Base-by-base conservation (phyloP, 2,113 vertebrate species). In the Corynorhinus townsendii region DNA sequence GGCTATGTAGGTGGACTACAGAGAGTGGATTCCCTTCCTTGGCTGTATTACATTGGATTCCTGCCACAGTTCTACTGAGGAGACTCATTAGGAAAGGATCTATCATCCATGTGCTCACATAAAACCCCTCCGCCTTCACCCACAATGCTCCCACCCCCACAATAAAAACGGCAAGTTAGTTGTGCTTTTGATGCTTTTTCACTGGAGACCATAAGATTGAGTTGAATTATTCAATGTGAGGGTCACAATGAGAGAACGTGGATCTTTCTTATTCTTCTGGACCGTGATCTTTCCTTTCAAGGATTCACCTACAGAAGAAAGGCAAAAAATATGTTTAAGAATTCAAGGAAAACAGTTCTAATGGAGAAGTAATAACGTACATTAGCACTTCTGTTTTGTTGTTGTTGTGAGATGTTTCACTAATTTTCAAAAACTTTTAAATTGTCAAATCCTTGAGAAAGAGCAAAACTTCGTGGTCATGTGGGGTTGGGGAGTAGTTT, bases 231-330 rank as follows among this genome's bases (percentile, higher is more conserved):
- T 98, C 84, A 99, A 80, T 1, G 96, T 97, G 35, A 99, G 97
- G 10, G 98, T 99, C 96, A 99, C 98, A 7, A 99, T 96, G 90
- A 99, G 98, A 0, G 99, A 99, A 2, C 99, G 99, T 0, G 99
- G 99, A 96, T 99, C 99, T 96, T 99, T 99, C 86, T 98, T 99
- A 98, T 99, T 99, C 93, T 99, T 99, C 86, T 98, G 97, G 38
- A 99, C 98, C 0, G 90, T 97, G 95, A 99, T 98, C 94, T 98
- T 99, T 54, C 99, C 99, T 86, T 94, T 97, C 80, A 99, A 97
- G 80, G 98, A 96, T 66, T 99, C 99, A 87, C 99, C 99, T 99
- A 97, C 4, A 96, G 90, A 97, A 86, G 86, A 20, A 95, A 98
- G 90, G 45, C 71, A 96, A 28, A 96, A 89, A 62, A 62, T 59